phyloP scores from a whole-genome alignment of 1,140 invertebrate species.

The Hestina assimilis region DNA sequence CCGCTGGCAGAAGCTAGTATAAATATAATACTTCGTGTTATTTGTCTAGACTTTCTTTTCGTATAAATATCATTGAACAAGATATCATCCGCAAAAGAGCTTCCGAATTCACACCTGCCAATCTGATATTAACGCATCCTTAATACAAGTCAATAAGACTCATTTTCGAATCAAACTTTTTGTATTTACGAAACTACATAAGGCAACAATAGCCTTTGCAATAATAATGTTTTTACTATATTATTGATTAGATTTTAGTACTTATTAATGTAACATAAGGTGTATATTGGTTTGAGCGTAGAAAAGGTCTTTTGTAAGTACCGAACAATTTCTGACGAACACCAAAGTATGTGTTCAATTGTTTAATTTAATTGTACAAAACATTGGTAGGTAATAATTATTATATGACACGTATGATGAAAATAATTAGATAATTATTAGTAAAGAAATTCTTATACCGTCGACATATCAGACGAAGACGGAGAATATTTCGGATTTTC shows the following conservation, averaged over 20 bases:
- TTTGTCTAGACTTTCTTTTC: constrained; percentile 8
- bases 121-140: not conserved
- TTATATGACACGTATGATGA: not conserved
- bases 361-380: constrained; percentile 4
- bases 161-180: not conserved
- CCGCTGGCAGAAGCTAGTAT: no score
- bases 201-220: constrained; percentile 1
- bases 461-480: no score
- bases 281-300: not conserved
- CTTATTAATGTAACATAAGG: not conserved
- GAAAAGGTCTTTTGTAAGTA: not conserved
- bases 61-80: not conserved
- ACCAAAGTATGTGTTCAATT: constrained; percentile 10
- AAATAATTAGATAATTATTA: no score
- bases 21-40: no score
- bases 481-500: no score
- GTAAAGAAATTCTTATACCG: no score
- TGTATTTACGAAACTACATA: not conserved
- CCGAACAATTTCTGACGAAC: not conserved
- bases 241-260: not conserved
- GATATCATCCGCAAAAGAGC: not conserved
- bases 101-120: not conserved
- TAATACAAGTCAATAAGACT: not conserved
- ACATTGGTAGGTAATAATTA: not conserved
- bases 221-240: not conserved